A percentile compares a stretch with the other conserved stretches of the same genome.
Evolutionary conservation across 2,888 invertebrate genomes (phyloP).

Genomic region (Dasypogon diadema): DNA sequence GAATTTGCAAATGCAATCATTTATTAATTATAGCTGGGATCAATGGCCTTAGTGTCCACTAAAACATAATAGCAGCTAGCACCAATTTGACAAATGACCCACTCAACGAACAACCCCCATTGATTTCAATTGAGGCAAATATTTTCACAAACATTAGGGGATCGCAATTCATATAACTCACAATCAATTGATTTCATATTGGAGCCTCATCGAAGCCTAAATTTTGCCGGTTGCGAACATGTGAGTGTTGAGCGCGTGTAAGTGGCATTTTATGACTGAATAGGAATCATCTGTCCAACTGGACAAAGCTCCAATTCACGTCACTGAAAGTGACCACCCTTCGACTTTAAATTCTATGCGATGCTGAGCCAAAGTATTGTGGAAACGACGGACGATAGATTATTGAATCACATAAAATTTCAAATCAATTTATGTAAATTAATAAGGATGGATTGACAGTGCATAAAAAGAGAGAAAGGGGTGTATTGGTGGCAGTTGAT

Average conservation of each 20-base stretch:
- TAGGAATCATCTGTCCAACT: slow-evolving; percentile 37
- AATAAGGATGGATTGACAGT: slow-evolving; percentile 60
- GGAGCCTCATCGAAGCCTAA: slow-evolving; percentile 27
- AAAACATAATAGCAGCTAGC: slow-evolving; percentile 20
- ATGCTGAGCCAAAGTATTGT: background rate
- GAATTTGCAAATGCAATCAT: slow-evolving; percentile 24
- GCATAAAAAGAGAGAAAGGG: slow-evolving; percentile 6
- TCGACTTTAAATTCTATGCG: background rate
- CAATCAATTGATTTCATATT: slow-evolving; percentile 44
- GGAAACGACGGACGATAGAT: slow-evolving; percentile 15
- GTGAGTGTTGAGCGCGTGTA: slow-evolving; percentile 8
- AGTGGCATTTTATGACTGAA: slow-evolving; percentile 34
- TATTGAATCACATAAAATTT: slow-evolving; percentile 55
- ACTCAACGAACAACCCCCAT: slow-evolving; percentile 24
- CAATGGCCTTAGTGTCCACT: slow-evolving; percentile 38
- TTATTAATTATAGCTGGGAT: slow-evolving; percentile 35
- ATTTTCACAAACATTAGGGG: slow-evolving; percentile 38
- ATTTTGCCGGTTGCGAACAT: background rate
- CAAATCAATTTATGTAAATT: slow-evolving; percentile 70
- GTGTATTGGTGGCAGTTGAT: slow-evolving; percentile 30
- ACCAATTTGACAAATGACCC: slow-evolving; percentile 45
- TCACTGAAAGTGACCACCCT: slow-evolving; percentile 31
- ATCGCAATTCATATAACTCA: slow-evolving; percentile 36
- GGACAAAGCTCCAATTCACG: slow-evolving; percentile 30
- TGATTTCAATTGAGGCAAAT: slow-evolving; percentile 42